These are phyloP conservation scores for Cecidostiba fungosa DNA, from an alignment of 2,888 invertebrate species.

Conservation along the genomic window DNA sequence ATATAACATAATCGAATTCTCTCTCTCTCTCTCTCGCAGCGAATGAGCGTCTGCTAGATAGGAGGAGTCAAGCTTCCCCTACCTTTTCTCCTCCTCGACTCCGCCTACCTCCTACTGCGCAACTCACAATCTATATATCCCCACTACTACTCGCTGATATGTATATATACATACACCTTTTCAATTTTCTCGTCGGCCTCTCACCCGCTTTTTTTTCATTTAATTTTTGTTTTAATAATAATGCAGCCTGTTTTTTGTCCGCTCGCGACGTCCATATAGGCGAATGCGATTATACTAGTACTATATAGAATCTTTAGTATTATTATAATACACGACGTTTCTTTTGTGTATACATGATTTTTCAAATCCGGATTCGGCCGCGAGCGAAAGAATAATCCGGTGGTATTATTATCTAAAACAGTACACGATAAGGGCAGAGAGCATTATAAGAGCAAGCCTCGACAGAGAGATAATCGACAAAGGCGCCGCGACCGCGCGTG, in stretches of 20 bases:
- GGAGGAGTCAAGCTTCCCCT: slow-evolving; percentile 10
- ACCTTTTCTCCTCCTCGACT: neutral
- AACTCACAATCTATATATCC: neutral
- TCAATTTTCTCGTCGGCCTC: slow-evolving; percentile 3
- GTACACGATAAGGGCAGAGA: slow-evolving; percentile 55
- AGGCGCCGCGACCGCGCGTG: slow-evolving; percentile 38
- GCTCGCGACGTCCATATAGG: too few species aligned
- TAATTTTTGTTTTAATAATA: neutral
- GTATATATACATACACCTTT: neutral
- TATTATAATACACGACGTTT: too few species aligned
- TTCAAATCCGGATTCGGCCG: neutral
- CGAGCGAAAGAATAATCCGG: neutral
- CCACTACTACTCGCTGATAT: neutral
- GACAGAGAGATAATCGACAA: slow-evolving; percentile 39
- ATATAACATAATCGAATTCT: slow-evolving; percentile 7
- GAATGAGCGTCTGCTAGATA: slow-evolving; percentile 21
- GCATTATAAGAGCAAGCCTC: neutral
- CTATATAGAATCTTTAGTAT: too few species aligned
- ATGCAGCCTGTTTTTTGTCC: neutral
- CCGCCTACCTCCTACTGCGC: neutral
- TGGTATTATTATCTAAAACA: slow-evolving; percentile 44
- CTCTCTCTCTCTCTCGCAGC: neutral
- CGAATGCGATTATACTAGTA: too few species aligned
- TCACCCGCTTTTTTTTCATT: neutral
- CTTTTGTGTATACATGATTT: neutral